A percentile compares a stretch with the other conserved stretches of the same genome.
Conservation (phyloP, 2,888 invertebrate genomes). For the Morpho deidamia region DNA sequence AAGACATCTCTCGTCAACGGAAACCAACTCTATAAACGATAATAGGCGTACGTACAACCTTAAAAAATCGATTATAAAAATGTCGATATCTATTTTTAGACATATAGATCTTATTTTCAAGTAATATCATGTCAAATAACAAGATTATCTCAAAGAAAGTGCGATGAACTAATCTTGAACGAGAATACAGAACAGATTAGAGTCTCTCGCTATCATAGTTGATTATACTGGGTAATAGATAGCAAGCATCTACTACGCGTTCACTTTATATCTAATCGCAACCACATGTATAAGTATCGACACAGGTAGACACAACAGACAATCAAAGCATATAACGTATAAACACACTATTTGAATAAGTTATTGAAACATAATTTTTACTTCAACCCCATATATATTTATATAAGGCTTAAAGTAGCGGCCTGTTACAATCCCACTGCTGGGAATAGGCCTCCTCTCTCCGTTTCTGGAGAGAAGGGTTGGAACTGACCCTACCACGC, state of each 20-base stretch:
- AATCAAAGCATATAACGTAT: not conserved
- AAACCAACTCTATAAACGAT: too few species aligned
- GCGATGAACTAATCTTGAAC: conserved; percentile 10
- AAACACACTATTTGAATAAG: too few species aligned
- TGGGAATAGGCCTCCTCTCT: too few species aligned
- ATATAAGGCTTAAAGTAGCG: too few species aligned
- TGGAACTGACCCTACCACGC: too few species aligned
- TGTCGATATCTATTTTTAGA: conserved; percentile 1
- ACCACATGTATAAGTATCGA: conserved; percentile 6
- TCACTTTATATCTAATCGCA: conserved; percentile 27
- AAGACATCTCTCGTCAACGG: too few species aligned
- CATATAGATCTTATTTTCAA: conserved; percentile 1
- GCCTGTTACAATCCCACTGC: too few species aligned
- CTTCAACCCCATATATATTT: too few species aligned
- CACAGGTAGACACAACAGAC: not conserved
- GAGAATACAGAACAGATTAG: conserved; percentile 8
- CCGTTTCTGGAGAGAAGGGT: too few species aligned
- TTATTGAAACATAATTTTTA: too few species aligned
- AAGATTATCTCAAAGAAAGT: conserved; percentile 9
- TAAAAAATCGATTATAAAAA: not conserved
- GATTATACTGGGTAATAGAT: conserved; percentile 4
- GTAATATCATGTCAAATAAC: not conserved
- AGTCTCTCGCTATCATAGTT: conserved; percentile 15
- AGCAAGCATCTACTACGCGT: conserved; percentile 15
- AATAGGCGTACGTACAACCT: too few species aligned